Base-by-base conservation (phyloP, 2,797 vertebrate genomes). In the Acrocephalus scirpaceus region DNA sequence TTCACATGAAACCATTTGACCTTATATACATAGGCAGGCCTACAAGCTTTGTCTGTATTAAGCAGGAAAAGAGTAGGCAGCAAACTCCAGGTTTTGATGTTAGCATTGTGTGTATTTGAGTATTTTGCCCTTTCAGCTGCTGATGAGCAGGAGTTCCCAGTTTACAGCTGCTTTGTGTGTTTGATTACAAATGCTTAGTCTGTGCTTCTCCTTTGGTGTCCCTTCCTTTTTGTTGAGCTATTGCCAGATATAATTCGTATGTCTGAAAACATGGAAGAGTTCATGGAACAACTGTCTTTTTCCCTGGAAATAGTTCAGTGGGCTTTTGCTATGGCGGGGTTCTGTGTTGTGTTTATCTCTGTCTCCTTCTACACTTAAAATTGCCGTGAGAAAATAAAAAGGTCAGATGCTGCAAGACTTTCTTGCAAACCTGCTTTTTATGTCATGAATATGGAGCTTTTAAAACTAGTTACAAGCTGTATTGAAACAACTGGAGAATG, bases 271-370 rank as follows among this genome's bases (percentile, higher is more conserved):
- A 62, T 42, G 90, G 92, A 89, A 90, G 61, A 75, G 51, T 74
- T 92, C 71, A 22, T 85, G 90, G 88, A 96, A 89, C n/a, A 89
- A 57, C 61, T 90, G 74, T 57, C 67, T 87, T 95, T 92, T 93
- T 30, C 40, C 77, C 72, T 85, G 94, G 88, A 92, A 95, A 83
- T 65, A 56, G 61, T 92, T 91, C 56, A 19, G 50, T 79, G 48
- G 66, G 53, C 22, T 83, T 88, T 94, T 93, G 67, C 71, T 84
- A 21, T 3, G 20, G 20, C 1, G 1, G 10, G 16, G 29, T 48
- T 90, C 50, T 82, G 23, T 27, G 58, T 74, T 93, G 61, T 88
- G 69, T 93, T 94, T 92, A 67, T 88, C 5, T 9, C 51, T 75
- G 61, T 93, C 67, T 61, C 27, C 3, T 94, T 57, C 5, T 5